Conservation (phyloP, 2,888 invertebrate species). For the Limnephilus marmoratus region DNA sequence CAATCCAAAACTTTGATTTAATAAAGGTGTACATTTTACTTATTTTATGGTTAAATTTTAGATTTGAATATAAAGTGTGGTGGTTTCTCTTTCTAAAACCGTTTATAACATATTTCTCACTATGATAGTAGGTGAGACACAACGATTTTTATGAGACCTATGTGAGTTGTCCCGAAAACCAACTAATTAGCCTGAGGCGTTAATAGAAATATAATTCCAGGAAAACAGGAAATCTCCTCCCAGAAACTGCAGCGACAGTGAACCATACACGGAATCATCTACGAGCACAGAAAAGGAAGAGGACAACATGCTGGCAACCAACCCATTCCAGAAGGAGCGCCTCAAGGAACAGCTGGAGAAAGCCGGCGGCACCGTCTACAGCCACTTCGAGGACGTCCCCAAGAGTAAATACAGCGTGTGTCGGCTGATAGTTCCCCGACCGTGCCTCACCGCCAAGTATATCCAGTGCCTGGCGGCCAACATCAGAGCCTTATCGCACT, state of each 20-base stretch:
- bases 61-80: too few relatives aligned
- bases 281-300: slow-evolving; percentile 61
- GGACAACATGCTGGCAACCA: slow-evolving; percentile 57
- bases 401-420: slow-evolving; percentile 76
- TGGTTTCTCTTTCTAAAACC: too few relatives aligned
- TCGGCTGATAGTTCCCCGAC: slow-evolving; percentile 82
- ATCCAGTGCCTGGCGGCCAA: slow-evolving; percentile 84
- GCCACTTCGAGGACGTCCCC: slow-evolving; percentile 79
- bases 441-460: slow-evolving; percentile 86
- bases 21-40: too few relatives aligned
- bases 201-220: slow-evolving; percentile 25
- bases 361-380: slow-evolving; percentile 81
- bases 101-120: too few relatives aligned
- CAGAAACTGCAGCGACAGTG: slow-evolving; percentile 53
- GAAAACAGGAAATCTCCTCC: slow-evolving; percentile 43
- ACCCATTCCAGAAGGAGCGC: slow-evolving; percentile 77
- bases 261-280: slow-evolving; percentile 55
- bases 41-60: too few relatives aligned
- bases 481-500: slow-evolving; percentile 81
- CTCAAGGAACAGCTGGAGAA: slow-evolving; percentile 79
- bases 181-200: not conserved
- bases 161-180: too few relatives aligned
- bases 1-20: too few relatives aligned
- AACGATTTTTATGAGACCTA: too few relatives aligned
- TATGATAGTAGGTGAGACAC: too few relatives aligned